Percentiles rank a stretch among this genome's conserved stretches.
phyloP scores from a whole-genome alignment of 2,797 vertebrate species.

The Pygocentrus nattereri region DNA sequence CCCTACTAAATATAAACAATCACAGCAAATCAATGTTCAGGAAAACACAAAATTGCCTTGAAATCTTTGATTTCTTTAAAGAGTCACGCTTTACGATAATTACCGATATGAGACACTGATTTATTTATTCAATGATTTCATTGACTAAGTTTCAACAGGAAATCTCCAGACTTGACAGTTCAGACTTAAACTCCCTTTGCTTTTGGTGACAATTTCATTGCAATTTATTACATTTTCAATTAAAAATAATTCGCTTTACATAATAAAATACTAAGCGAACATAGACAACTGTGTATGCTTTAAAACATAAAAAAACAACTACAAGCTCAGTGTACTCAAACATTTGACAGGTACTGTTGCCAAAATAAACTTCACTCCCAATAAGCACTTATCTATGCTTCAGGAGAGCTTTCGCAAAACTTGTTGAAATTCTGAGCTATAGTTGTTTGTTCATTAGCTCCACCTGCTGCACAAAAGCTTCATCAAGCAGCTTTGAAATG shows the following conservation, averaged over 20 bases:
- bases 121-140: too few species aligned
- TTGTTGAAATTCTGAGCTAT: background rate
- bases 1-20: too few species aligned
- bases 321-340: constrained; percentile 10
- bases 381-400: background rate
- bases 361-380: background rate
- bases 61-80: too few species aligned
- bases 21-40: too few species aligned
- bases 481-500: constrained; percentile 12
- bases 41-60: too few species aligned
- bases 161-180: background rate
- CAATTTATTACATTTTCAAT: background rate
- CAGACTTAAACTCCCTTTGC: background rate
- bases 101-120: background rate
- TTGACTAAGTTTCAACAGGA: background rate
- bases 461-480: constrained; percentile 1
- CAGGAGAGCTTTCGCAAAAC: background rate
- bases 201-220: background rate
- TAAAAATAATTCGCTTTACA: background rate
- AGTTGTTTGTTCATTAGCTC: background rate
- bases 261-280: background rate
- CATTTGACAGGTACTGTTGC: background rate
- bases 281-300: background rate
- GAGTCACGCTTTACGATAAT: background rate
- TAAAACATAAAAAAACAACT: background rate